Evolutionary conservation across 2,113 vertebrate species (phyloP).

Genomic region (Podiceps cristatus): DNA sequence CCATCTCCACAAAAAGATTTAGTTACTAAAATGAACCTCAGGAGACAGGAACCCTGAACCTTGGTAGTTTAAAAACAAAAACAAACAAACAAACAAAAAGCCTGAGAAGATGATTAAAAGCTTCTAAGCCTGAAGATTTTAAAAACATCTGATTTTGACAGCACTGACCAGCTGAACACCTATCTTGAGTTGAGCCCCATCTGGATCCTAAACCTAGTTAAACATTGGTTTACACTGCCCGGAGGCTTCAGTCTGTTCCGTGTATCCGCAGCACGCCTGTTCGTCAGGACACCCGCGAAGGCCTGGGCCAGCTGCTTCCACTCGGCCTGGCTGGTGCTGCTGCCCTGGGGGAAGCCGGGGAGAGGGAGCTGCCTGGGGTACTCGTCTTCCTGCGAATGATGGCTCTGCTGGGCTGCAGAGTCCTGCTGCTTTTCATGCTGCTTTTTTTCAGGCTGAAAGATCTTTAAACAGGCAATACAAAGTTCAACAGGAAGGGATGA

Average conservation of each 20-base stretch:
- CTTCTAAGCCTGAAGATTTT: background rate
- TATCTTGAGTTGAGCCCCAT: background rate
- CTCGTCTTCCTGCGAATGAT: background rate
- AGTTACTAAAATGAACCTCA: background rate
- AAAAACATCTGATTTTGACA: background rate
- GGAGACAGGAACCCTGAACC: background rate
- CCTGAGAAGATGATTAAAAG: background rate
- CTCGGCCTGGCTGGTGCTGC: background rate
- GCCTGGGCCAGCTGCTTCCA: background rate
- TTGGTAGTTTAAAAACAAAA: background rate
- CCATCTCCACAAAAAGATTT: background rate
- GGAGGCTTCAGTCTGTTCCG: constrained; percentile 20
- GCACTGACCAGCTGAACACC: background rate
- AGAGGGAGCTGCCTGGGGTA: background rate
- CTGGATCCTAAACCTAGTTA: background rate
- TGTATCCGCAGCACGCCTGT: background rate
- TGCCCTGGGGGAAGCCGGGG: background rate
- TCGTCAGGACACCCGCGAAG: background rate
- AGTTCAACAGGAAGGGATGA: background rate
- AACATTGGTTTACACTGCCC: background rate
- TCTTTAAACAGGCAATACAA: background rate
- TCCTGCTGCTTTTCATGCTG: background rate
- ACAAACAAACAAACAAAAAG: no score
- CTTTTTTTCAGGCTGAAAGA: background rate
- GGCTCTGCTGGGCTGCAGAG: background rate